Conservation (phyloP, 2,888 invertebrate species). For the Tenthredo amoena region DNA sequence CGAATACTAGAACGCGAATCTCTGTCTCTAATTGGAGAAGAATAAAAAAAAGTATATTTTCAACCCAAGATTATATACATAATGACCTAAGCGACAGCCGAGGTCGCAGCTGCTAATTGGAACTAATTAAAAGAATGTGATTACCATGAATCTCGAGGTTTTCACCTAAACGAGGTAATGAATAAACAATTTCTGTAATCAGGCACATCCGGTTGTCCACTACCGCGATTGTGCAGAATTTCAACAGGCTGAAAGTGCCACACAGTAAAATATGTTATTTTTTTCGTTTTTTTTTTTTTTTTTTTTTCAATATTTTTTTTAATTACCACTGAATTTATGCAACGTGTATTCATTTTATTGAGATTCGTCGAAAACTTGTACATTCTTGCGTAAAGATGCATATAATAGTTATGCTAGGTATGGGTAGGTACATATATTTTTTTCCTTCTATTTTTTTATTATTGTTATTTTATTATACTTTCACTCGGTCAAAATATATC, state of each 20-base stretch:
- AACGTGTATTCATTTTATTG: not conserved
- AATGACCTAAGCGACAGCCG: slow-evolving; percentile 23
- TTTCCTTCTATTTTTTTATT: not conserved
- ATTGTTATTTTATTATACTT: slow-evolving; percentile 7
- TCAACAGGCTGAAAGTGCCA: not conserved
- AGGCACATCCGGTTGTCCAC: slow-evolving; percentile 7
- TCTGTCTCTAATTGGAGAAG: not conserved
- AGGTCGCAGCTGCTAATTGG: slow-evolving; percentile 24
- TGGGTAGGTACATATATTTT: not conserved
- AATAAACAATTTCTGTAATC: not conserved
- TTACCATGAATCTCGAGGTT: slow-evolving; percentile 30
- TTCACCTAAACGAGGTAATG: slow-evolving; percentile 20
- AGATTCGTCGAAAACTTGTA: not conserved
- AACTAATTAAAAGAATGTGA: slow-evolving; percentile 30
- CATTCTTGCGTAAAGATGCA: not conserved
- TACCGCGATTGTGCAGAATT: not conserved
- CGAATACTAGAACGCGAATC: not conserved
- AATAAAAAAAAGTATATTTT: not conserved
- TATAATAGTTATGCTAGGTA: not conserved
- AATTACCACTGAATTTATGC: not conserved
- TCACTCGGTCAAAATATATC: not conserved
- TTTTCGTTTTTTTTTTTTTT: not conserved
- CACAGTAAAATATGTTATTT: not conserved
- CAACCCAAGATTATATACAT: not conserved
- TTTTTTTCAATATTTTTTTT: not conserved